Conservation (phyloP, 2,113 vertebrate species). For the Clarias macrocephalus region DNA sequence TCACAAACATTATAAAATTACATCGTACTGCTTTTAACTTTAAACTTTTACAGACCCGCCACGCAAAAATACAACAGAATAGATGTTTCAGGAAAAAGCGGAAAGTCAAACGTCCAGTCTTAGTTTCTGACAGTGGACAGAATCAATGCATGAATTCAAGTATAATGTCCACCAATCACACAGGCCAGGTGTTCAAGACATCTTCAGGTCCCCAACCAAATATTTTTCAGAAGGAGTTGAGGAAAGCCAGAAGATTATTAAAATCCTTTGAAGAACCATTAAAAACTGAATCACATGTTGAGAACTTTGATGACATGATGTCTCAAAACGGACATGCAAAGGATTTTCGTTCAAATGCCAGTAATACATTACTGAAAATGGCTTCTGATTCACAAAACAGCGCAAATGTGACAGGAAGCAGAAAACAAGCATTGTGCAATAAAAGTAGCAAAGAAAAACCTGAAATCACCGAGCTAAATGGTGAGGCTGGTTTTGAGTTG, state of each 20-base stretch:
- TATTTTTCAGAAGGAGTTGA: not conserved
- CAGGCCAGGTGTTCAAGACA: not conserved
- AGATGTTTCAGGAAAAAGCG: not conserved
- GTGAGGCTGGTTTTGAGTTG: not conserved
- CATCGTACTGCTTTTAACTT: not conserved
- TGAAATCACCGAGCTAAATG: not conserved
- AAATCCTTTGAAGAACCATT: not conserved
- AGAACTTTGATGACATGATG: not conserved
- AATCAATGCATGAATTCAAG: not conserved
- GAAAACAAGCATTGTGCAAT: constrained; percentile 16
- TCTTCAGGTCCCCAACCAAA: not conserved
- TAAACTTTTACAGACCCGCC: not conserved
- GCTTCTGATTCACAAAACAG: not conserved
- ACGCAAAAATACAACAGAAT: not conserved
- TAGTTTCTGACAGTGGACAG: not conserved
- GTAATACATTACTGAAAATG: not conserved
- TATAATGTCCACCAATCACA: not conserved
- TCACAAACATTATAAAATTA: constrained; percentile 2
- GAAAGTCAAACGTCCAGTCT: not conserved
- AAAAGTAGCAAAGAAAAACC: not conserved
- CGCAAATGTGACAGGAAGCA: not conserved
- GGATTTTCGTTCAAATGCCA: not conserved
- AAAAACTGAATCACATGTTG: not conserved
- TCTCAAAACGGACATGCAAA: not conserved
- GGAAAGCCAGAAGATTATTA: not conserved